phyloP scores from a whole-genome alignment of 2,113 vertebrate species.

The Microcebus jonahi region DNA sequence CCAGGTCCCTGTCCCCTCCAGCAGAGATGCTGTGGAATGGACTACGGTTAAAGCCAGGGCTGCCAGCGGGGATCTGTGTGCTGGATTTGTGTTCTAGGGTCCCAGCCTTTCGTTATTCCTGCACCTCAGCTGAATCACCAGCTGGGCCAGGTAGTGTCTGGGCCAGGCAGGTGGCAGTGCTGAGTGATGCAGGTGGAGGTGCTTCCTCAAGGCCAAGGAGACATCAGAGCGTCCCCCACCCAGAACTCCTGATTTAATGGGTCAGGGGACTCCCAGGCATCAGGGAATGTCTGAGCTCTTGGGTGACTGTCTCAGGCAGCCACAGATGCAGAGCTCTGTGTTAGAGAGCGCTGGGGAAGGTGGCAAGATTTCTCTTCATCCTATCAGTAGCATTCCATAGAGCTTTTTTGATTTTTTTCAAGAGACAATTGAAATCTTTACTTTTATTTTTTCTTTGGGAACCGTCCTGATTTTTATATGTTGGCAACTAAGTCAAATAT shows the following conservation, averaged over 20 bases:
- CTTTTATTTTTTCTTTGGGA: neutral
- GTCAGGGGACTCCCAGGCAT: neutral
- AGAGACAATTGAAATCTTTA: neutral
- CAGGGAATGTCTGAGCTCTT: neutral
- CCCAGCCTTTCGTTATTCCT: neutral
- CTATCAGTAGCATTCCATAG: too few species aligned
- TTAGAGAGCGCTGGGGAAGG: neutral
- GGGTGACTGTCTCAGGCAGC: neutral
- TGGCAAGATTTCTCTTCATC: neutral
- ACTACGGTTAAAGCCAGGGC: neutral
- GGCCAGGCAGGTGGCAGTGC: neutral
- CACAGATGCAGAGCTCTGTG: accelerated
- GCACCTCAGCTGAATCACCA: neutral
- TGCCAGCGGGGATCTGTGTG: accelerated
- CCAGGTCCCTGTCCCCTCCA: neutral
- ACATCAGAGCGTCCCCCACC: neutral
- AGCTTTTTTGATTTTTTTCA: neutral
- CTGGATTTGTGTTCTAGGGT: neutral
- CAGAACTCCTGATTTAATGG: neutral
- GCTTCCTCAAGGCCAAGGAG: neutral
- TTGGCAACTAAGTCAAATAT: neutral
- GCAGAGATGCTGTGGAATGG: neutral
- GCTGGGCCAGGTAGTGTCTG: neutral
- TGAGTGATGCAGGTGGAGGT: neutral
- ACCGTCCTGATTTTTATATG: neutral